These are phyloP conservation scores for Wasmannia auropunctata DNA, from an alignment of 1,140 invertebrate genomes.

Conservation along the genomic window DNA sequence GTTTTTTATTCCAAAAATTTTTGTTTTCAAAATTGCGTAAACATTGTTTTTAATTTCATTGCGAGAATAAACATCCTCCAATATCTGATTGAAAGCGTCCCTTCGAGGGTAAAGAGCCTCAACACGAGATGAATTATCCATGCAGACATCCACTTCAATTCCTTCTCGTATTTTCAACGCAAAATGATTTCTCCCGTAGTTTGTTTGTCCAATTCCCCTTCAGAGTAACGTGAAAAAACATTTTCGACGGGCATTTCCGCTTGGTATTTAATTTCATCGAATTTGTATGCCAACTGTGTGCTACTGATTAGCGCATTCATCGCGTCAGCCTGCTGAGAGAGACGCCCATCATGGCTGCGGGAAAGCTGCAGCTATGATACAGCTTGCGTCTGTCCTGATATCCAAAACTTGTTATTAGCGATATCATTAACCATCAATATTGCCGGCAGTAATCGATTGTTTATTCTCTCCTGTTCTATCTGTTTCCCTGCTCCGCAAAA, in stretches of 20 bases:
- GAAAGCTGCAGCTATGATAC: neutral
- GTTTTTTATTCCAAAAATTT: neutral
- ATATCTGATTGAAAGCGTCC: slow-evolving; percentile 12
- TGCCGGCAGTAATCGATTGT: neutral
- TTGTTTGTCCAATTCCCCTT: slow-evolving; percentile 22
- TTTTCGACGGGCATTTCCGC: neutral
- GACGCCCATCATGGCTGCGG: neutral
- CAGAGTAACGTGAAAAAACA: slow-evolving; percentile 2
- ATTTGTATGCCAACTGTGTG: slow-evolving; percentile 20
- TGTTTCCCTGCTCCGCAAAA: neutral
- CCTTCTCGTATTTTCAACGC: neutral
- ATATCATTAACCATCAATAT: slow-evolving; percentile 29
- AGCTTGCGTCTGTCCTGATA: neutral
- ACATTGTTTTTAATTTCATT: slow-evolving; percentile 33
- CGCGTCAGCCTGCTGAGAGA: slow-evolving; percentile 17
- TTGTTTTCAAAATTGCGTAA: neutral
- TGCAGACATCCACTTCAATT: slow-evolving; percentile 35
- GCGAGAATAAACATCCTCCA: neutral
- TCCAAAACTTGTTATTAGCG: slow-evolving; percentile 5
- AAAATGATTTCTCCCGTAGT: neutral
- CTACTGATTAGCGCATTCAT: slow-evolving; percentile 53
- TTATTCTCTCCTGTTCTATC: neutral
- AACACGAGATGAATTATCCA: slow-evolving; percentile 30
- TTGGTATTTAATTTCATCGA: slow-evolving; percentile 50
- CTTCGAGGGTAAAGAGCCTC: neutral